These are phyloP conservation scores for Motacilla tschutschensis DNA, from an alignment of 2,113 vertebrate genomes.

Conservation along the genomic window DNA sequence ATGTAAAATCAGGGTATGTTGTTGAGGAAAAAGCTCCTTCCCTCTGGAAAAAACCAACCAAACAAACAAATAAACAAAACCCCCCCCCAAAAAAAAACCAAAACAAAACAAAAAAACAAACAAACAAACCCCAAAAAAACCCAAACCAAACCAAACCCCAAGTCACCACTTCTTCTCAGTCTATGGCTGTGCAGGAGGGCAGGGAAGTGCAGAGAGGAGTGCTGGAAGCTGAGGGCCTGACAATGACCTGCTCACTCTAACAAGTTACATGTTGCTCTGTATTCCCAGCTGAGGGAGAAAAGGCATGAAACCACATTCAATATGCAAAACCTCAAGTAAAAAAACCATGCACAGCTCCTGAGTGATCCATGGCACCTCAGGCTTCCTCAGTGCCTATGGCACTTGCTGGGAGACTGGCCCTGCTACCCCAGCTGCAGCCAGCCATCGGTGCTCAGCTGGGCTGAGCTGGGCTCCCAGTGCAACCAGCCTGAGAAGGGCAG, in stretches of 20 bases:
- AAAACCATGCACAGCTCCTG: accelerated
- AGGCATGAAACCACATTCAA: background rate
- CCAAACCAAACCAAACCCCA: background rate
- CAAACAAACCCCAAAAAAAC: background rate
- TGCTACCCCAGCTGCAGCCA: background rate
- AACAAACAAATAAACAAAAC: background rate
- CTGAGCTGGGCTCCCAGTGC: background rate
- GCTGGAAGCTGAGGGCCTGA: background rate
- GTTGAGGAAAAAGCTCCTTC: background rate
- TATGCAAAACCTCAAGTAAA: background rate
- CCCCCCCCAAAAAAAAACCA: too few species aligned
- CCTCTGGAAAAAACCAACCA: background rate
- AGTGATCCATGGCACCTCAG: background rate
- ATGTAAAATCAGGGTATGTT: background rate
- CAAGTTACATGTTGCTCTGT: background rate
- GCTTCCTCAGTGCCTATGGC: background rate
- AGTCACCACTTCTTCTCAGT: background rate
- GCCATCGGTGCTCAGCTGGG: accelerated
- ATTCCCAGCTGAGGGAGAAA: background rate
- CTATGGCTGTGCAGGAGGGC: background rate
- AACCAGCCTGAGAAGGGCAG: background rate
- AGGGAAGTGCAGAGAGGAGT: background rate
- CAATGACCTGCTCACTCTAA: background rate
- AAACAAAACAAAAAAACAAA: too few species aligned
- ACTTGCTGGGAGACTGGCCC: accelerated